Evolutionary conservation across 2,113 vertebrate genomes (phyloP).

Genomic region (Tapirus terrestris): DNA sequence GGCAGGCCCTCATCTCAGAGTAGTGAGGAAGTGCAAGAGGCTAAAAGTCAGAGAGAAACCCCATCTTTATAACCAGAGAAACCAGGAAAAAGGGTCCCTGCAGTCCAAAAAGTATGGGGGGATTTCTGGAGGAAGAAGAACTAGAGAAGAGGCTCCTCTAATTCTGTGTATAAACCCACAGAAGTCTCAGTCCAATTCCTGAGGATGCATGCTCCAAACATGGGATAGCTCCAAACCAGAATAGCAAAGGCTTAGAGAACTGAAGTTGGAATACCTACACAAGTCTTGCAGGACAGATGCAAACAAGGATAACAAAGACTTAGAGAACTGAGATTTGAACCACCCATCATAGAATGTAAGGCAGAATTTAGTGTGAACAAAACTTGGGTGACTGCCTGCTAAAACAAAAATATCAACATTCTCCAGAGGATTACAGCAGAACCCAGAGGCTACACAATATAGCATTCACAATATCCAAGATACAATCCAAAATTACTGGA

Average conservation of each 20-base stretch:
- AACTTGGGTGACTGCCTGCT: neutral
- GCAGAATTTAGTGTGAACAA: neutral
- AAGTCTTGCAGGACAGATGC: neutral
- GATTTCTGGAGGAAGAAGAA: neutral
- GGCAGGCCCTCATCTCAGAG: neutral
- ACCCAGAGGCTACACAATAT: neutral
- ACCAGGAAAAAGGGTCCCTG: neutral
- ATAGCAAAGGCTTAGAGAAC: neutral
- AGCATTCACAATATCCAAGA: neutral
- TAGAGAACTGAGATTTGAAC: neutral
- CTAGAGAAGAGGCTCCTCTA: neutral
- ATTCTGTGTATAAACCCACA: neutral
- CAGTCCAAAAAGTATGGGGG: neutral
- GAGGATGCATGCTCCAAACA: neutral
- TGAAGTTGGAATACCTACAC: neutral
- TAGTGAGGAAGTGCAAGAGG: neutral
- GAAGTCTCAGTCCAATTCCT: neutral
- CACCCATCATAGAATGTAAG: neutral
- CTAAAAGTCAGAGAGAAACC: neutral
- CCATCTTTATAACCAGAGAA: neutral
- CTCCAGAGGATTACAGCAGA: neutral
- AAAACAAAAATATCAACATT: neutral
- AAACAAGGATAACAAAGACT: neutral
- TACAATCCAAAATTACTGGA: neutral
- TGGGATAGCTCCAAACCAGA: neutral